A percentile compares a stretch with the other conserved stretches of the same genome.
Evolutionary conservation across 1,140 invertebrate genomes (phyloP).

Genomic region (Daktulosphaira vitifoliae): DNA sequence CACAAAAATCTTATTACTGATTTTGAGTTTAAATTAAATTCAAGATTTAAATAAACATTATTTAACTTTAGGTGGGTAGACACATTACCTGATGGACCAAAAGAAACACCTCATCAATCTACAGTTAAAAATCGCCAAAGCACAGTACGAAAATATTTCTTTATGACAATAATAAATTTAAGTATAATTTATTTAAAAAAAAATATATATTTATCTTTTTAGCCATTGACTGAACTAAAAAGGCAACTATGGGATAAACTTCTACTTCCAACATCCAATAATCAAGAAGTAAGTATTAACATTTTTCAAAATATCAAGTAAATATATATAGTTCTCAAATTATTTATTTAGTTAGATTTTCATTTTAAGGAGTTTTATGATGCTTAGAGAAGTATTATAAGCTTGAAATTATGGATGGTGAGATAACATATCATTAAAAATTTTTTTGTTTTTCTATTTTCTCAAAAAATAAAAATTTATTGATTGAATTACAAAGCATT

Average conservation of each 20-base stretch:
- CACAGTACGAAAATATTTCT: constrained; percentile 22
- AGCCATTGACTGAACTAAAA: constrained; percentile 11
- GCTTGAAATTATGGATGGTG: too few species aligned
- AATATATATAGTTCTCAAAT: too few species aligned
- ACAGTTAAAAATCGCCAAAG: neutral
- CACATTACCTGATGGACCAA: constrained; percentile 1
- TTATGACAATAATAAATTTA: neutral
- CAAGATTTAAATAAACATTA: too few species aligned
- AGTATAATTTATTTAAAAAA: neutral
- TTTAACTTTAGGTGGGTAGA: constrained; percentile 10
- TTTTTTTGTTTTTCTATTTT: too few species aligned
- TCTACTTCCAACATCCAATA: neutral
- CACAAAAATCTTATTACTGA: neutral
- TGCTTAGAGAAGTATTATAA: too few species aligned
- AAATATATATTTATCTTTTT: neutral
- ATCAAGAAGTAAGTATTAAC: neutral
- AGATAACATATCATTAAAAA: too few species aligned
- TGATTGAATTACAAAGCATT: too few species aligned
- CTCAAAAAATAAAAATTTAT: too few species aligned
- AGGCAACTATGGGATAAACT: constrained; percentile 5
- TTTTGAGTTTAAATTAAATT: too few species aligned
- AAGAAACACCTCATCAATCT: neutral
- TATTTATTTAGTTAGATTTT: too few species aligned
- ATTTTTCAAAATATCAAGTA: too few species aligned
- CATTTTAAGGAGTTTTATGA: too few species aligned